These are phyloP conservation scores for Entomobrya proxima DNA, from an alignment of 2,888 invertebrate species.

Conservation along the genomic window DNA sequence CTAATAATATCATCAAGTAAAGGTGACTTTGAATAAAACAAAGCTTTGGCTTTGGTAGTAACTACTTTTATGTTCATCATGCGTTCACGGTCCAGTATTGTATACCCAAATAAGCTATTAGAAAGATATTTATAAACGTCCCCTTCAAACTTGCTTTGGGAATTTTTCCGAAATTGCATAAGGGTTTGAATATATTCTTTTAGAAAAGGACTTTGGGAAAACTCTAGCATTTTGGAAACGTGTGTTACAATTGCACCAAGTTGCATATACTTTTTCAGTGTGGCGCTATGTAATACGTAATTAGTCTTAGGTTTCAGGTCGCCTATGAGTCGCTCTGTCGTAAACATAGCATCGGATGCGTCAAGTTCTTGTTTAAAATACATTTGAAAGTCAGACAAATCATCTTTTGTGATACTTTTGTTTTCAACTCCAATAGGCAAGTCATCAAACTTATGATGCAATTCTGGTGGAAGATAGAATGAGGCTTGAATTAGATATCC, in stretches of 20 bases:
- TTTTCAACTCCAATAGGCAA: background rate
- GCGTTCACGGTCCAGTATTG: background rate
- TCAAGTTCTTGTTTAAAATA: background rate
- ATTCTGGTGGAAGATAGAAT: background rate
- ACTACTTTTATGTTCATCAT: background rate
- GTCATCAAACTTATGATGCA: background rate
- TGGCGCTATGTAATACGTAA: background rate
- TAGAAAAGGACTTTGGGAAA: background rate
- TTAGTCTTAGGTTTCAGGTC: background rate
- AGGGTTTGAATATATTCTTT: background rate
- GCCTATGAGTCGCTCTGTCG: background rate
- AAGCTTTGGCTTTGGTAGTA: background rate
- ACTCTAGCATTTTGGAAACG: background rate
- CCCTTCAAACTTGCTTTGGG: background rate
- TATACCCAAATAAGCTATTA: background rate
- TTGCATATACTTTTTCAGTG: background rate
- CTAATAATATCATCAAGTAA: background rate
- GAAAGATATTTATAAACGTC: background rate
- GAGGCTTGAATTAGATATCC: background rate
- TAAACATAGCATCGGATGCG: background rate
- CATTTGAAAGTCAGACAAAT: background rate
- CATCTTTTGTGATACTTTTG: background rate
- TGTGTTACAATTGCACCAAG: background rate
- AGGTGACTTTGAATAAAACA: background rate
- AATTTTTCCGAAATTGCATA: background rate